phyloP scores from a whole-genome alignment of 2,113 vertebrate species.

The Hippoglossus stenolepis region DNA sequence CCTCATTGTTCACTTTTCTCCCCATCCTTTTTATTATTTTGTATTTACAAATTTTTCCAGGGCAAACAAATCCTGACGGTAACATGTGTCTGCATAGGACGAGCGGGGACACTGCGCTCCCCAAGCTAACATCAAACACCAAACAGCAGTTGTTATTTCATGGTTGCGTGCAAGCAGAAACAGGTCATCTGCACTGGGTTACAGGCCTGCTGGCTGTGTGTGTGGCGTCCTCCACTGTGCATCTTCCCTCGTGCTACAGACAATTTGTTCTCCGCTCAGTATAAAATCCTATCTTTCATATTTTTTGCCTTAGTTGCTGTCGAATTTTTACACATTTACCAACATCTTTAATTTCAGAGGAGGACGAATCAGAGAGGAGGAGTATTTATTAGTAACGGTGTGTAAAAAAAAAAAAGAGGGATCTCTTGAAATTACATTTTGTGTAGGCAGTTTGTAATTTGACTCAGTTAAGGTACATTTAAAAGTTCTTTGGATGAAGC shows the following conservation, averaged over 20 bases:
- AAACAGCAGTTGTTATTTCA: constrained; percentile 73
- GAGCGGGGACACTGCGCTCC: constrained; percentile 57
- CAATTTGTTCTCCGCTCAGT: not conserved
- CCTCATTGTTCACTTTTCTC: constrained; percentile 16
- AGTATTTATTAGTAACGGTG: constrained; percentile 1
- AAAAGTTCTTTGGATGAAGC: not conserved
- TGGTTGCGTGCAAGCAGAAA: constrained; percentile 76
- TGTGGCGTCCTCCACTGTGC: constrained; percentile 45
- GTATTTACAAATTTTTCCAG: not conserved
- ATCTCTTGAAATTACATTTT: not conserved
- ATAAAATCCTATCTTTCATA: not conserved
- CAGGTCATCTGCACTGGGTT: constrained; percentile 77
- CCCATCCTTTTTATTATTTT: not conserved
- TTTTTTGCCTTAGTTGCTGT: constrained; percentile 11
- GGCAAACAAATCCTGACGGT: constrained; percentile 51
- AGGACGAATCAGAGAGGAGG: not conserved
- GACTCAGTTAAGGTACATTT: constrained; percentile 11
- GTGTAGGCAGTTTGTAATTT: constrained; percentile 5
- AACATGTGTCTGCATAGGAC: constrained; percentile 45
- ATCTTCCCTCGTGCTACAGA: constrained; percentile 24
- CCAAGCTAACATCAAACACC: constrained; percentile 69
- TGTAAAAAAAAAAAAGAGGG: not conserved
- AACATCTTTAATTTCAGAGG: constrained; percentile 2
- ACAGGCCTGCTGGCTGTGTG: constrained; percentile 74
- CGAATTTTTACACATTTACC: constrained; percentile 6